Percentiles rank a stretch among this genome's conserved stretches.
These are phyloP conservation scores for Choristoneura fumiferana DNA, from an alignment of 1,140 invertebrate species.

Conservation along the genomic window DNA sequence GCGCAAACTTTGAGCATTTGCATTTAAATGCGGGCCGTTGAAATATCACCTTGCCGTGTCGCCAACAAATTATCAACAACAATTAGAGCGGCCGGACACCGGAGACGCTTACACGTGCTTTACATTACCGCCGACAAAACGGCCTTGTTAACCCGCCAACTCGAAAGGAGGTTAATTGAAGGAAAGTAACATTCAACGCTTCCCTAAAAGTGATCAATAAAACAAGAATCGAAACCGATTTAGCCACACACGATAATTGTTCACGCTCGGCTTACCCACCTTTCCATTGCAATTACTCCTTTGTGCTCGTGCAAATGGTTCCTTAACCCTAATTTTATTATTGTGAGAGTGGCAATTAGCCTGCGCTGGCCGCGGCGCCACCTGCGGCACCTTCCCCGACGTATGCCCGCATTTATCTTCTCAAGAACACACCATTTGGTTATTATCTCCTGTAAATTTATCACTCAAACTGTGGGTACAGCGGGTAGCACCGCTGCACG, in stretches of 20 bases:
- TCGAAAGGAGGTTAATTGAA: neutral
- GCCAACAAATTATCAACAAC: conserved; percentile 64
- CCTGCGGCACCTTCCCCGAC: conserved; percentile 21
- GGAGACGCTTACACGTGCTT: conserved; percentile 13
- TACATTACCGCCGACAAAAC: conserved; percentile 7
- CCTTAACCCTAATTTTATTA: conserved; percentile 17
- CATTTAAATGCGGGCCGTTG: conserved; percentile 63
- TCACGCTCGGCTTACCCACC: neutral
- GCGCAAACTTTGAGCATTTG: conserved; percentile 56
- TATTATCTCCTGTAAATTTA: conserved; percentile 15
- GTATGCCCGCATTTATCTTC: conserved; percentile 31
- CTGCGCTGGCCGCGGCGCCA: neutral
- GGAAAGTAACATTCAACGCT: too few relatives aligned
- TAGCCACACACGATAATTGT: neutral
- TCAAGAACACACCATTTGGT: conserved; percentile 27
- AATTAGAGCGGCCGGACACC: conserved; percentile 44
- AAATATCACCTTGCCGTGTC: conserved; percentile 59
- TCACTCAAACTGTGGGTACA: conserved; percentile 4
- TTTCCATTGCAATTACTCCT: conserved; percentile 5
- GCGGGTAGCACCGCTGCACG: conserved; percentile 7
- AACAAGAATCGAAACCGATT: neutral
- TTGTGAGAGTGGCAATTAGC: conserved; percentile 15
- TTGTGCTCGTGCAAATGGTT: conserved; percentile 5
- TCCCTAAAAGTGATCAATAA: too few relatives aligned
- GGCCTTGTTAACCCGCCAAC: neutral